These are phyloP conservation scores for Sericinus montela DNA, from an alignment of 2,888 invertebrate genomes.

Conservation along the genomic window DNA sequence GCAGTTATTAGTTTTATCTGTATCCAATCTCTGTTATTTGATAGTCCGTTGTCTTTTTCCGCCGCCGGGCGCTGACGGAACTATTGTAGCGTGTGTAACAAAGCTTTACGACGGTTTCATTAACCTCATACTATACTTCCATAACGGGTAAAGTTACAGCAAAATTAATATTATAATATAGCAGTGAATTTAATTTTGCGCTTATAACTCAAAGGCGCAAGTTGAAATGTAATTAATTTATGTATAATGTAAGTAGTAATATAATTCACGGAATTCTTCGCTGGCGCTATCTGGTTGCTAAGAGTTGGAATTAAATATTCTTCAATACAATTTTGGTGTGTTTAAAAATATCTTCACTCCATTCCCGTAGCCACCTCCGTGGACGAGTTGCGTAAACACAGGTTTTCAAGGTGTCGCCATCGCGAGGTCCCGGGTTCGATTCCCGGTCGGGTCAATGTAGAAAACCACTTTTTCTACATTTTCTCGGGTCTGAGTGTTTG, in stretches of 20 bases:
- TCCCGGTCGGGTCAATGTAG: too few species aligned
- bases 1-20: conserved; percentile 27
- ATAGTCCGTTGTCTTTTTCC: conserved; percentile 7
- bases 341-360: too few species aligned
- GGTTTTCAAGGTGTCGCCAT: too few species aligned
- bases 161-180: conserved; percentile 4
- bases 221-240: not conserved
- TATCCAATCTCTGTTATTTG: conserved; percentile 26
- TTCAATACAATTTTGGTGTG: too few species aligned
- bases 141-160: not conserved
- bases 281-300: too few species aligned
- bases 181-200: not conserved
- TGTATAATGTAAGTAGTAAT: not conserved
- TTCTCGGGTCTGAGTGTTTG: too few species aligned
- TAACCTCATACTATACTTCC: not conserved
- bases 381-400: too few species aligned
- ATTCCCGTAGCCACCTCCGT: too few species aligned
- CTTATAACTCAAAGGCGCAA: not conserved
- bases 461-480: too few species aligned
- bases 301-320: too few species aligned
- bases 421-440: too few species aligned
- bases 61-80: not conserved
- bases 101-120: not conserved
- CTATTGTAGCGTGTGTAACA: conserved; percentile 6
- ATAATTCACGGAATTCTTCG: too few species aligned